Conservation (phyloP, 2,113 vertebrate genomes). For the Crotalus horridus region DNA sequence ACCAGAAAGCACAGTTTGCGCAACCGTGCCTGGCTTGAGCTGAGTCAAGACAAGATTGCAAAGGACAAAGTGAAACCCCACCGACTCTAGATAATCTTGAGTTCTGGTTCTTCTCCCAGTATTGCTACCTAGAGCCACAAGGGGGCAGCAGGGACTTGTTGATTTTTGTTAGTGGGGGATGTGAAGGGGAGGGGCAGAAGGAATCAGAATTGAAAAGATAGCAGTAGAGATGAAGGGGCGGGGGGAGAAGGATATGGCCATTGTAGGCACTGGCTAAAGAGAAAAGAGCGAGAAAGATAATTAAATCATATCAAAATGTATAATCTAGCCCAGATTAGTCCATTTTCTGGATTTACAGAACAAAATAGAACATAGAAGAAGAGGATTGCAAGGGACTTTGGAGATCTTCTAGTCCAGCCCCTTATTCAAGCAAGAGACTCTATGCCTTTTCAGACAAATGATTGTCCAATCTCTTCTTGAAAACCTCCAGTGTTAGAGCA, state of each 20-base stretch:
- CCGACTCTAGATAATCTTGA: not conserved
- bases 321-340: not conserved
- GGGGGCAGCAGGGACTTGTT: not conserved
- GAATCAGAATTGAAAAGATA: not conserved
- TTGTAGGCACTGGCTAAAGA: not conserved
- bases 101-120: not conserved
- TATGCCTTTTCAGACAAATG: not conserved
- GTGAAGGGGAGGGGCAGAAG: too few relatives aligned
- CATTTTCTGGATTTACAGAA: not conserved
- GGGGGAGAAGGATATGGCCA: not conserved
- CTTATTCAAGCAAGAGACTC: not conserved
- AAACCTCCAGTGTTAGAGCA: not conserved
- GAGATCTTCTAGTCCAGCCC: not conserved
- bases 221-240: not conserved
- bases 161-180: not conserved
- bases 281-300: not conserved
- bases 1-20: not conserved
- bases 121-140: not conserved
- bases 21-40: not conserved
- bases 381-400: not conserved
- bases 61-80: not conserved
- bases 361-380: too few relatives aligned
- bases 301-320: not conserved
- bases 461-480: not conserved
- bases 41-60: not conserved